Evolutionary conservation across 2,797 vertebrate genomes (phyloP).

Genomic region (Enteromius anoplus): DNA sequence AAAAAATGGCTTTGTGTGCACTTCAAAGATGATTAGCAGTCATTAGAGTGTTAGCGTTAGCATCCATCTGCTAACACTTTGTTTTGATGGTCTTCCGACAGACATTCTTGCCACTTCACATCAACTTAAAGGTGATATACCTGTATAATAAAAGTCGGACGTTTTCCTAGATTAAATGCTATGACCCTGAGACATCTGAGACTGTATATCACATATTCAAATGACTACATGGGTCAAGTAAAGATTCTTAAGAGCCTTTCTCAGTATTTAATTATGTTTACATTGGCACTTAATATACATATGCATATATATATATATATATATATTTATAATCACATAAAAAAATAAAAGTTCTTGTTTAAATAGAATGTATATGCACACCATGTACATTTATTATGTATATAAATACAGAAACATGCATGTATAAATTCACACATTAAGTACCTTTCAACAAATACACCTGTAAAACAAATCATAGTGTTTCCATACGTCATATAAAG

Average conservation of each 20-base stretch:
- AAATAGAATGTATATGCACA: too few species aligned
- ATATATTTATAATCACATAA: too few species aligned
- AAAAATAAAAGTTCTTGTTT: too few species aligned
- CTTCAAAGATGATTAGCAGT: background rate
- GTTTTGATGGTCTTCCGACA: background rate
- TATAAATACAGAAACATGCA: too few species aligned
- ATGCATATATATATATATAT: too few species aligned
- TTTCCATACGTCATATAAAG: background rate
- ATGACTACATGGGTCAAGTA: background rate
- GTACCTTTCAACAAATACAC: background rate
- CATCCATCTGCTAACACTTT: background rate
- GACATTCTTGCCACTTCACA: background rate
- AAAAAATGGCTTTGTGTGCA: conserved; percentile 23
- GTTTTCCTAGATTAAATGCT: background rate
- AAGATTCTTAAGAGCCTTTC: too few species aligned
- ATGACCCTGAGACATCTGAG: too few species aligned
- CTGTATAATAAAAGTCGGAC: background rate
- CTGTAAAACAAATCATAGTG: conserved; percentile 7
- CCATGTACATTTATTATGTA: too few species aligned
- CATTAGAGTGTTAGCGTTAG: background rate
- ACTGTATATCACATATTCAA: background rate
- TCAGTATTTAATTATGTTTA: background rate
- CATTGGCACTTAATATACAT: background rate
- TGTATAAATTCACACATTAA: background rate
- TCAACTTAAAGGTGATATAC: background rate